These are phyloP conservation scores for Ochotona princeps DNA, from an alignment of 2,113 vertebrate genomes.

Conservation along the genomic window DNA sequence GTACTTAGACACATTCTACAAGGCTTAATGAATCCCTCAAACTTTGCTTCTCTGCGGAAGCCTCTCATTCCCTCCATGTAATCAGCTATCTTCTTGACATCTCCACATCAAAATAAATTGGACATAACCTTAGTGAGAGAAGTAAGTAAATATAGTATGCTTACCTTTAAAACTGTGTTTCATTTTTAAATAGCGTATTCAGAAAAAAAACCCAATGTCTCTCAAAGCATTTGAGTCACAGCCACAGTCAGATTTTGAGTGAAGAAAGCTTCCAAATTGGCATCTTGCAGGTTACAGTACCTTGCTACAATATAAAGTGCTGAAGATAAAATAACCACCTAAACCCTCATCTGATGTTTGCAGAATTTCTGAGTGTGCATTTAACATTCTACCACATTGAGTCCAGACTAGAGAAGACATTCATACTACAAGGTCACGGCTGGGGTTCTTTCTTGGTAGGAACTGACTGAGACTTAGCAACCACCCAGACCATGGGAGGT, in stretches of 20 bases:
- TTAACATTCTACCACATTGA: neutral
- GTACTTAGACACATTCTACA: neutral
- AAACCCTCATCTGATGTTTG: neutral
- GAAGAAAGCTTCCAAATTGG: neutral
- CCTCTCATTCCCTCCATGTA: neutral
- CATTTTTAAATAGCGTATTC: conserved; percentile 9
- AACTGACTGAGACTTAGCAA: neutral
- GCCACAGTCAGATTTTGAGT: neutral
- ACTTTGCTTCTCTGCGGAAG: neutral
- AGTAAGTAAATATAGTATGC: neutral
- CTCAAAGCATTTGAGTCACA: neutral
- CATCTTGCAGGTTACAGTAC: neutral
- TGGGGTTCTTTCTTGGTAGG: neutral
- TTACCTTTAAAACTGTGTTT: neutral
- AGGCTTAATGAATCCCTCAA: neutral
- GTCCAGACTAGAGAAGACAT: neutral
- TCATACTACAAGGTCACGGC: neutral
- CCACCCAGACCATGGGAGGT: neutral
- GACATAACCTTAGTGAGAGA: neutral
- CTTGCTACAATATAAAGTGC: neutral
- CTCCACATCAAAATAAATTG: neutral
- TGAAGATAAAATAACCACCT: neutral
- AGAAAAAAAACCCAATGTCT: neutral
- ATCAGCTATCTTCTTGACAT: neutral
- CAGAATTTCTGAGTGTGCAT: neutral